These are phyloP conservation scores for Drosophila asahinai DNA, from an alignment of 1,140 invertebrate genomes.

Conservation along the genomic window DNA sequence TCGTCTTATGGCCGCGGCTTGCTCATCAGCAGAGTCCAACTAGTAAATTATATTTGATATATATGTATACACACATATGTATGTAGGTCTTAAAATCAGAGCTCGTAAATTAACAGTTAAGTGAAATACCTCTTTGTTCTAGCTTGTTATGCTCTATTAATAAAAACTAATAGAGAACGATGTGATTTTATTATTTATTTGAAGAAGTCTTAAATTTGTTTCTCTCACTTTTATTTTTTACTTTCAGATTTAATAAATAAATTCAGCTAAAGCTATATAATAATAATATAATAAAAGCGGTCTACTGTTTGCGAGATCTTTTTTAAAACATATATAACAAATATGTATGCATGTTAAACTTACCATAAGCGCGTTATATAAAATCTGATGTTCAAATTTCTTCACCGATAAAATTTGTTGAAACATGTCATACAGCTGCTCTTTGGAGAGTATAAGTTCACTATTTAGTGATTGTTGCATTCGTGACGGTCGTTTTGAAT, in stretches of 20 bases:
- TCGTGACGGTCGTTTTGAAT: constrained; percentile 93
- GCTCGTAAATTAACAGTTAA: no score
- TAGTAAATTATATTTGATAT: constrained; percentile 82
- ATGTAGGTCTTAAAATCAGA: neutral
- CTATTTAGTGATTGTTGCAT: constrained; percentile 96
- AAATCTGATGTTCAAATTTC: constrained; percentile 99
- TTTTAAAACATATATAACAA: neutral
- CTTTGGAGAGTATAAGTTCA: constrained; percentile 96
- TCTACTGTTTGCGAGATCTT: neutral
- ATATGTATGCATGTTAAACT: neutral
- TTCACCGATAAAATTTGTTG: constrained; percentile 99
- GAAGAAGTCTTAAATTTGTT: no score
- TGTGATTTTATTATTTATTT: no score
- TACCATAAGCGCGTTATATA: constrained; percentile 99
- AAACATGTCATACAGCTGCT: constrained; percentile 99
- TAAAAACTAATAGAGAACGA: no score
- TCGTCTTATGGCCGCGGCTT: constrained; percentile 99
- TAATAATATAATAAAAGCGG: no score
- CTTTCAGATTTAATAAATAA: no score
- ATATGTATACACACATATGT: neutral
- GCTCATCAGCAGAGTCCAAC: constrained; percentile 99
- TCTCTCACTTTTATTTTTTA: no score
- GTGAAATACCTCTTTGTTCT: no score
- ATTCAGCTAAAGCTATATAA: no score
- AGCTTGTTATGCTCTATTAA: no score